These are phyloP conservation scores for Poeciliopsis paucimaculata DNA, from an alignment of 2,797 vertebrate species.

Conservation along the genomic window DNA sequence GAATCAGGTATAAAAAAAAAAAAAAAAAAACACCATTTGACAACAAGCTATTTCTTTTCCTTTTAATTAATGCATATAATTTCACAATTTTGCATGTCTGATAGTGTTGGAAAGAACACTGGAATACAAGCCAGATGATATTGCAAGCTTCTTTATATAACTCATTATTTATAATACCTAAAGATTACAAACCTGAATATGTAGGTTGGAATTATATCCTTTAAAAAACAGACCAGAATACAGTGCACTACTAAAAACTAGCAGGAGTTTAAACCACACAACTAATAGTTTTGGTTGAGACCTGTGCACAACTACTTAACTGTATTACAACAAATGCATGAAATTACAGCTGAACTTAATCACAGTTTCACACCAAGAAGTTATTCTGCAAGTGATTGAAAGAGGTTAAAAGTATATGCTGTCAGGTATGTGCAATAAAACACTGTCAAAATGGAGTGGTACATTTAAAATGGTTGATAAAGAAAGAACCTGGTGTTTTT, in stretches of 20 bases:
- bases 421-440: not conserved
- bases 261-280: slow-evolving; percentile 5
- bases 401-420: not conserved
- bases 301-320: not conserved
- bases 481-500: not conserved
- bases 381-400: slow-evolving; percentile 30
- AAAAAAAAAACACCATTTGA: not conserved
- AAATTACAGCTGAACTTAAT: slow-evolving; percentile 13
- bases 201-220: not conserved
- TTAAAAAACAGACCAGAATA: not conserved
- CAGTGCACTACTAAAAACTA: not conserved
- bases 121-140: not conserved
- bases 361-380: slow-evolving; percentile 19
- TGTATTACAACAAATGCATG: slow-evolving; percentile 13
- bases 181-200: not conserved
- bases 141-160: not conserved
- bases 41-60: not conserved
- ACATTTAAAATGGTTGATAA: not conserved
- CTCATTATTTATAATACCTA: not conserved
- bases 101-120: not conserved
- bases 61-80: not conserved
- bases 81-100: not conserved
- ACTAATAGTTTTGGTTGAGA: slow-evolving; percentile 4
- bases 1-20: not conserved
- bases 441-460: not conserved